Percentiles rank a stretch among this genome's conserved stretches.
Conservation (phyloP, 2,888 invertebrate genomes). For the Cyaniris semiargus region DNA sequence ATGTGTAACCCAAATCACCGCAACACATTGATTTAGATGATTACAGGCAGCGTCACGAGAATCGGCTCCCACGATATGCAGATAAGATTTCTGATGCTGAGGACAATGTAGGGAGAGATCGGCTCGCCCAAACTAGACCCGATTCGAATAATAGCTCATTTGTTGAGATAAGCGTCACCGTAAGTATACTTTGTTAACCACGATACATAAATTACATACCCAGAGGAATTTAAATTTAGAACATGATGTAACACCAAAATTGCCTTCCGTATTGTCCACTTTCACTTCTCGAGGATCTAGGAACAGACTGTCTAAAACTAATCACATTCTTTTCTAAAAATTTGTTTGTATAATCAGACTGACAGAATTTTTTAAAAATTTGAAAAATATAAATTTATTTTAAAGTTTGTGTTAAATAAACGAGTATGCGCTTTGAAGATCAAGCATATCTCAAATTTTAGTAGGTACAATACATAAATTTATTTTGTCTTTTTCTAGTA, state of each 20-base stretch:
- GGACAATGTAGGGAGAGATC: slow-evolving; percentile 74
- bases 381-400: neutral
- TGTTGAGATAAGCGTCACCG: slow-evolving; percentile 72
- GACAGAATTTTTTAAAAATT: too few relatives aligned
- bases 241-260: slow-evolving; percentile 18
- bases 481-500: neutral
- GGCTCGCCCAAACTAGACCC: slow-evolving; percentile 56
- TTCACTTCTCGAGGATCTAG: neutral
- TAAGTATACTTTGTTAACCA: slow-evolving; percentile 36
- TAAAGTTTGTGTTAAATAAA: too few relatives aligned
- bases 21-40: slow-evolving; percentile 52
- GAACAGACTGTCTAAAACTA: neutral
- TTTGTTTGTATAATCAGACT: neutral
- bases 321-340: neutral
- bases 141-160: slow-evolving; percentile 66
- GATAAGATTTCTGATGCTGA: slow-evolving; percentile 77
- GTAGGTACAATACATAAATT: too few relatives aligned
- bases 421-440: too few relatives aligned
- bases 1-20: slow-evolving; percentile 42
- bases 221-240: slow-evolving; percentile 25
- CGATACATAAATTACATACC: slow-evolving; percentile 37
- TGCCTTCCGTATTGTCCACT: neutral
- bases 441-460: too few relatives aligned
- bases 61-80: slow-evolving; percentile 69
- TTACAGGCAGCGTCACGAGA: slow-evolving; percentile 48